Evolutionary conservation across 2,797 vertebrate species (phyloP).

Genomic region (Parauchenoglanis punctatus): DNA sequence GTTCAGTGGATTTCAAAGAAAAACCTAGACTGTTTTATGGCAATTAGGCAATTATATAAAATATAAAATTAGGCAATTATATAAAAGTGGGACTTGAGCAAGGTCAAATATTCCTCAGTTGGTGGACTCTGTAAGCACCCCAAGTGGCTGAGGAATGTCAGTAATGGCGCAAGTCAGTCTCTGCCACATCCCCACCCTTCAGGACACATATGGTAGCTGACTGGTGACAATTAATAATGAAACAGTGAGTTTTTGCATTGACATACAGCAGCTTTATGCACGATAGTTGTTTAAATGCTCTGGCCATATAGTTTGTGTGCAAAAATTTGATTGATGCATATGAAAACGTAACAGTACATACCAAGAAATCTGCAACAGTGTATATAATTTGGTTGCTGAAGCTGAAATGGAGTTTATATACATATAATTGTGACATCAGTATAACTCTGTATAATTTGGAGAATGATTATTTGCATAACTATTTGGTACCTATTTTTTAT

Average conservation of each 20-base stretch:
- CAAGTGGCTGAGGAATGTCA: neutral
- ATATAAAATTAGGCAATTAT: neutral
- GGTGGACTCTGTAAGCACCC: neutral
- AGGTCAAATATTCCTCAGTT: neutral
- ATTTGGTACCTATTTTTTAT: neutral
- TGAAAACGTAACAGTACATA: neutral
- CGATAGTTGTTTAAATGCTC: neutral
- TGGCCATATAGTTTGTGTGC: neutral
- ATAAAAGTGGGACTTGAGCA: neutral
- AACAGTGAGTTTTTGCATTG: neutral
- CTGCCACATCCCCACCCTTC: neutral
- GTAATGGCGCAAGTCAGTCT: neutral
- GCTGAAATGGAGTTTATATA: neutral
- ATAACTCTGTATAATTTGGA: neutral
- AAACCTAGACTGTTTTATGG: neutral
- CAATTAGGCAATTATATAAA: neutral
- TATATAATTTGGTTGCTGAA: neutral
- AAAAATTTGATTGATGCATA: neutral
- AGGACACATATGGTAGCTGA: neutral
- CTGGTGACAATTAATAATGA: neutral
- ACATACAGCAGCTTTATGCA: neutral
- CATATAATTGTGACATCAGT: neutral
- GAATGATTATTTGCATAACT: neutral
- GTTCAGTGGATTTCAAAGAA: constrained; percentile 30
- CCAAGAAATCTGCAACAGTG: neutral